Conservation (phyloP, 1,140 invertebrate genomes). For the Theocolax elegans region DNA sequence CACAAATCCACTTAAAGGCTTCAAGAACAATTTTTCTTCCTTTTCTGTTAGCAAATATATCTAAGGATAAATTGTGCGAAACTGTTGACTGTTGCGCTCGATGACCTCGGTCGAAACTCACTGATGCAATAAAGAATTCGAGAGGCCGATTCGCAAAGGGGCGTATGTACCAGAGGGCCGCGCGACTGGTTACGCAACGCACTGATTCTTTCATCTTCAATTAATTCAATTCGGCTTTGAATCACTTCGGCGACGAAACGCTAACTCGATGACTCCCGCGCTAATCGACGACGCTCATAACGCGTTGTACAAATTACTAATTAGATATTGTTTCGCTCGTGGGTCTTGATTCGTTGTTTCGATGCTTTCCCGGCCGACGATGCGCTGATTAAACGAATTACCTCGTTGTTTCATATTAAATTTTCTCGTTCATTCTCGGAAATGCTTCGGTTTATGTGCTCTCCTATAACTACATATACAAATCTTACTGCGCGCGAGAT, state of each 20-base stretch:
- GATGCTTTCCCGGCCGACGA: not conserved
- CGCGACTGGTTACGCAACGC: slow-evolving; percentile 30
- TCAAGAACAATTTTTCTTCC: too few species aligned
- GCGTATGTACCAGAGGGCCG: too few species aligned
- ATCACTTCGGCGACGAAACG: slow-evolving; percentile 3
- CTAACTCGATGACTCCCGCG: not conserved
- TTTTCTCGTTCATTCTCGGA: slow-evolving; percentile 34
- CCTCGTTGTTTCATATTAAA: slow-evolving; percentile 16
- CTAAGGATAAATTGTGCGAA: too few species aligned
- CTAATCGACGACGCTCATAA: not conserved
- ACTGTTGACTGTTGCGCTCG: too few species aligned
- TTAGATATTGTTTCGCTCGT: slow-evolving; percentile 17
- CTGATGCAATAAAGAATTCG: too few species aligned
- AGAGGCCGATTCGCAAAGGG: too few species aligned
- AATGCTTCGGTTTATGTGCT: not conserved
- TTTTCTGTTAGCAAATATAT: too few species aligned
- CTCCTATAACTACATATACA: too few species aligned
- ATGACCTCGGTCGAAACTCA: too few species aligned
- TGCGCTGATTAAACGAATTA: slow-evolving; percentile 34
- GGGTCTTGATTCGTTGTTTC: slow-evolving; percentile 31
- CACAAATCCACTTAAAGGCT: too few species aligned
- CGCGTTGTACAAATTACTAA: slow-evolving; percentile 16
- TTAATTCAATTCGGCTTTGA: slow-evolving; percentile 41
- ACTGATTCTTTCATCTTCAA: slow-evolving; percentile 41
- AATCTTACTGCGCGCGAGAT: too few species aligned